Conservation (phyloP, 2,888 invertebrate species). For the Aethes cnicana region DNA sequence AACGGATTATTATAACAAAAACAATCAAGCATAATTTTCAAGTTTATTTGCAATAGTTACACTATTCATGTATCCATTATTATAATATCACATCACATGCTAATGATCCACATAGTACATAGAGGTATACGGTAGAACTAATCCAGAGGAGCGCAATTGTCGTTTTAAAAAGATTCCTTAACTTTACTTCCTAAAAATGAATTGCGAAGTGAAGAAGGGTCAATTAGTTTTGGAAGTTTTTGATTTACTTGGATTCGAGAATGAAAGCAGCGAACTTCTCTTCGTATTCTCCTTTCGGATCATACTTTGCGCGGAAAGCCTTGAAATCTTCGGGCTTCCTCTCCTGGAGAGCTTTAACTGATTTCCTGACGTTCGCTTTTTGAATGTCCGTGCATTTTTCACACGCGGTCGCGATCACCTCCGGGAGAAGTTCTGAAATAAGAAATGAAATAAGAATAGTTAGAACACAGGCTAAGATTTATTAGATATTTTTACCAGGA, state of each 20-base stretch:
- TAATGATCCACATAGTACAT: conserved; percentile 55
- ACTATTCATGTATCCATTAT: conserved; percentile 1
- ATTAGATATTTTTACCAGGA: too few relatives aligned
- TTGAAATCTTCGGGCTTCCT: conserved; percentile 54
- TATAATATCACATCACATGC: conserved; percentile 21
- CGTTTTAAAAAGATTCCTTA: too few relatives aligned
- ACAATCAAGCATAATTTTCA: not conserved
- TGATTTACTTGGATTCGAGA: conserved; percentile 42
- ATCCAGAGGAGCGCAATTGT: not conserved
- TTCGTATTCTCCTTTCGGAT: conserved; percentile 62
- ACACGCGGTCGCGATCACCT: conserved; percentile 63
- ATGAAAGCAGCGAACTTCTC: conserved; percentile 57
- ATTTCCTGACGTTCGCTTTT: conserved; percentile 52
- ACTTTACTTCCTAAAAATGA: too few relatives aligned
- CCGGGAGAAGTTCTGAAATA: conserved; percentile 61
- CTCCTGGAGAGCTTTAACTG: conserved; percentile 57
- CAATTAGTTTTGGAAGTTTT: not conserved
- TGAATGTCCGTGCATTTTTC: conserved; percentile 62
- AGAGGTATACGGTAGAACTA: not conserved
- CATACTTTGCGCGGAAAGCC: conserved; percentile 58
- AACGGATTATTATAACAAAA: too few relatives aligned
- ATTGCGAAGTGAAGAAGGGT: too few relatives aligned
- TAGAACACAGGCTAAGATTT: too few relatives aligned
- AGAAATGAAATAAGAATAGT: too few relatives aligned
- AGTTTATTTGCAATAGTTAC: conserved; percentile 1